Percentiles rank a stretch among this genome's conserved stretches.
These are phyloP conservation scores for Spilarctia lutea DNA, from an alignment of 2,888 invertebrate genomes.

Conservation along the genomic window DNA sequence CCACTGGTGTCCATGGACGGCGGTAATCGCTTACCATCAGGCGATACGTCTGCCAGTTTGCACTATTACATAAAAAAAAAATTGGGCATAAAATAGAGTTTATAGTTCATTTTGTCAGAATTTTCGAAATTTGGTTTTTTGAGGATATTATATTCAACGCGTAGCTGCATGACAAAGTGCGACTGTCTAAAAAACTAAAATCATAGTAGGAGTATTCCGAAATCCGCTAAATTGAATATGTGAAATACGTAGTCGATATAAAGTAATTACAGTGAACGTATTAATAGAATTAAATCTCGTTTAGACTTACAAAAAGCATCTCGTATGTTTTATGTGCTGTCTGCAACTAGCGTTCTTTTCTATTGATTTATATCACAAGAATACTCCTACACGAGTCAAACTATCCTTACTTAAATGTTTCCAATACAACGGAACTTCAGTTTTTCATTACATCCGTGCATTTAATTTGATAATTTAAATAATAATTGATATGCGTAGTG, in stretches of 20 bases:
- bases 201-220: neutral
- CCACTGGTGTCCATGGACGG: too few species aligned
- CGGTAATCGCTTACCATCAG: too few species aligned
- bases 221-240: too few species aligned
- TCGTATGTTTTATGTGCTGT: constrained; percentile 33
- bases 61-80: too few species aligned
- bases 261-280: neutral
- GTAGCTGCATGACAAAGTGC: neutral
- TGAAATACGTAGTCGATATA: neutral
- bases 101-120: neutral
- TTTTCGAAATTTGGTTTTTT: neutral
- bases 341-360: constrained; percentile 34
- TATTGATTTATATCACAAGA: constrained; percentile 23
- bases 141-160: neutral
- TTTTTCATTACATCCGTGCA: constrained; percentile 33
- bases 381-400: constrained; percentile 25
- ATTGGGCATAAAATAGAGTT: neutral
- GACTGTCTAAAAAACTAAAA: neutral
- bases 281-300: constrained; percentile 7
- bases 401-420: constrained; percentile 32
- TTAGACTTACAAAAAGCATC: constrained; percentile 58
- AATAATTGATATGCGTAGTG: constrained; percentile 27
- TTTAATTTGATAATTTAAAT: constrained; percentile 16
- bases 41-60: too few species aligned
- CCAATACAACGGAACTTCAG: constrained; percentile 27